Evolutionary conservation across 1,140 invertebrate species (phyloP), one percentile per base, ranked within the genome.

Genomic region (Drosophila pseudoobscura): DNA sequence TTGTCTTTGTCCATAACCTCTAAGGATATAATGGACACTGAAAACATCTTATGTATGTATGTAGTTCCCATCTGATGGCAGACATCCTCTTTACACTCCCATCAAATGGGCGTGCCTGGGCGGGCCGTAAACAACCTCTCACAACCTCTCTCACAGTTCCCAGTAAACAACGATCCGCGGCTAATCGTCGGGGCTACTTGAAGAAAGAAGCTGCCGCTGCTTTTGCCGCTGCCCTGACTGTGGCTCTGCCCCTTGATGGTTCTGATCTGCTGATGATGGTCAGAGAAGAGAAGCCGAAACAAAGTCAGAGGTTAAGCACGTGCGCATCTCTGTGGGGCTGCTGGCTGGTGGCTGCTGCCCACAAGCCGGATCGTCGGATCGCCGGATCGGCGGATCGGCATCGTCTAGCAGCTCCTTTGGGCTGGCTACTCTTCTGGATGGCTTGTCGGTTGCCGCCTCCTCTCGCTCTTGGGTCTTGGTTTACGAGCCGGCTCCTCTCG

Each of bases 261-360:
- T 35, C 39, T 57, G 52, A 20, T 44, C 71, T 60, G 64, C 50
- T 54, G 70, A 15, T 59, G 61, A 45, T 52, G 64, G 49, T 51
- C 56, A 58, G 65, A 65, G 50, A 58, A 61, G 57, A 72, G 35
- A 13, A 39, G 73, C 74, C 74, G 73, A 75, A 87, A 72, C 82
- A 87, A 87, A 83, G 83, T 88, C 83, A 88, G 79, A 88, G 83
- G 83, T 88, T 88, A 88, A 88, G 83, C 83, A 88, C 83, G 83
- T 88, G 83, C 82, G 80, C 83, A 80, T 60, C 72, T 75, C 68
- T 72, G 69, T 66, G 35, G 35, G 35, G 9, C 35, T 39, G 46
- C 47, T 31, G 8, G 29, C 8, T 53, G 58, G 3, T 31, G 58
- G 35, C 35, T 13, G 56, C 59, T 29, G 75, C 57, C 49, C 75